Evolutionary conservation across 2,113 vertebrate genomes (phyloP).

Genomic region (Chitala chitala): DNA sequence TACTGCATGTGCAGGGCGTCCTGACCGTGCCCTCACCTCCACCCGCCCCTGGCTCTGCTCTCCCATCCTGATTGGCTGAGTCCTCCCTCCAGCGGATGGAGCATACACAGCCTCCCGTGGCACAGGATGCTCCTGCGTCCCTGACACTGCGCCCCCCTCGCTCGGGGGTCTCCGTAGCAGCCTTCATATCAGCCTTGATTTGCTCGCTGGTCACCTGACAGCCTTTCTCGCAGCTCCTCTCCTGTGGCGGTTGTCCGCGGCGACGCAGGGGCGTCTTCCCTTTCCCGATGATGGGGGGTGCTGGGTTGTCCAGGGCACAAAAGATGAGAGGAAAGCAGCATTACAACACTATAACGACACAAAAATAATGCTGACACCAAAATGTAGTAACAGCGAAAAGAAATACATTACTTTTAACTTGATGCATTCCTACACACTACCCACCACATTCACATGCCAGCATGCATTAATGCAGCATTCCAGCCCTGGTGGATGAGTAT

Average conservation of each 20-base stretch:
- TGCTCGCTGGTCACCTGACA: constrained; percentile 98
- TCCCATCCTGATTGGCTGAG: constrained; percentile 33
- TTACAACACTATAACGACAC: no score
- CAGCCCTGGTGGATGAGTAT: no score
- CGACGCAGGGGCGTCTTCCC: constrained; percentile 93
- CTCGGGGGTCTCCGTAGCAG: constrained; percentile 77
- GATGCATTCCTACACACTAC: no score
- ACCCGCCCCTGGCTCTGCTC: constrained; percentile 17
- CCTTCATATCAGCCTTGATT: constrained; percentile 98
- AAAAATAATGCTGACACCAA: no score
- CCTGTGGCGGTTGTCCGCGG: constrained; percentile 55
- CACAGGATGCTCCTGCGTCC: constrained; percentile 21
- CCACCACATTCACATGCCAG: no score
- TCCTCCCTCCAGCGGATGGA: constrained; percentile 45
- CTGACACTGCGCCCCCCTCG: constrained; percentile 12
- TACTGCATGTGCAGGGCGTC: constrained; percentile 35
- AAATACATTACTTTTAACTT: no score
- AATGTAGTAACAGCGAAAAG: no score
- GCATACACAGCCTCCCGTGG: constrained; percentile 38
- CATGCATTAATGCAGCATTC: no score
- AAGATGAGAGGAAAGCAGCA: no score
- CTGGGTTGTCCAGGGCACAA: neutral
- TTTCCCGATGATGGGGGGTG: constrained; percentile 66
- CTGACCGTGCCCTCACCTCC: constrained; percentile 31
- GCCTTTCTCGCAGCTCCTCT: constrained; percentile 90